A percentile compares a stretch with the other conserved stretches of the same genome.
These are phyloP conservation scores for Phthorimaea operculella DNA, from an alignment of 1,140 invertebrate species.

Conservation along the genomic window DNA sequence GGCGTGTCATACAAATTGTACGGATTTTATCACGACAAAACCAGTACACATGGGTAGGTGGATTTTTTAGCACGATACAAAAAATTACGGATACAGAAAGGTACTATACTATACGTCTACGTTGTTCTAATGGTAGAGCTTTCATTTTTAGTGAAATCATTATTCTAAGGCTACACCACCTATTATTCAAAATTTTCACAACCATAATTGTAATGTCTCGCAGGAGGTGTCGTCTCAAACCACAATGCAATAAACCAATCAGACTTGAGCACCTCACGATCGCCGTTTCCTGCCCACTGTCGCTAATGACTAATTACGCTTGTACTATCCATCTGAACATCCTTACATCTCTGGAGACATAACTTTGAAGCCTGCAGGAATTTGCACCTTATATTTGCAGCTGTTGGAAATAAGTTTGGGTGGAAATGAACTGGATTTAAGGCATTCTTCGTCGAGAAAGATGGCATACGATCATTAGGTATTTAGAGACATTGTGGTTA, in stretches of 20 bases:
- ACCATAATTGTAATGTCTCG: too few species aligned
- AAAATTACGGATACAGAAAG: too few species aligned
- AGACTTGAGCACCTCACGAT: conserved; percentile 31
- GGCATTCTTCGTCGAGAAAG: conserved; percentile 26
- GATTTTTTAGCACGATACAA: too few species aligned
- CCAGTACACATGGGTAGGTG: too few species aligned
- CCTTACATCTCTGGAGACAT: conserved; percentile 28
- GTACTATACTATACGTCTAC: too few species aligned
- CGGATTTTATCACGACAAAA: too few species aligned
- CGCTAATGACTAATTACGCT: conserved; percentile 61
- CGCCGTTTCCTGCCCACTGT: conserved; percentile 47
- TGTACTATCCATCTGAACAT: conserved; percentile 42
- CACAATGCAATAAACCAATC: conserved; percentile 31
- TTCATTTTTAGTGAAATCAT: too few species aligned
- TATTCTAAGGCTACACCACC: too few species aligned
- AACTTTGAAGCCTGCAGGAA: conserved; percentile 16
- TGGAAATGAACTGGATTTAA: conserved; percentile 16
- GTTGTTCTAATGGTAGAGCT: too few species aligned
- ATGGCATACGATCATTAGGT: conserved; percentile 47
- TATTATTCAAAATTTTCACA: too few species aligned
- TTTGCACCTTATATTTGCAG: conserved; percentile 17
- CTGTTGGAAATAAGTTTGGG: conserved; percentile 8
- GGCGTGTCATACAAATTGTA: too few species aligned
- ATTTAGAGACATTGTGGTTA: conserved; percentile 35
- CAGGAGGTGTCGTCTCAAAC: not conserved